Conservation (phyloP, 1,140 invertebrate species). For the Batillaria attramentaria region DNA sequence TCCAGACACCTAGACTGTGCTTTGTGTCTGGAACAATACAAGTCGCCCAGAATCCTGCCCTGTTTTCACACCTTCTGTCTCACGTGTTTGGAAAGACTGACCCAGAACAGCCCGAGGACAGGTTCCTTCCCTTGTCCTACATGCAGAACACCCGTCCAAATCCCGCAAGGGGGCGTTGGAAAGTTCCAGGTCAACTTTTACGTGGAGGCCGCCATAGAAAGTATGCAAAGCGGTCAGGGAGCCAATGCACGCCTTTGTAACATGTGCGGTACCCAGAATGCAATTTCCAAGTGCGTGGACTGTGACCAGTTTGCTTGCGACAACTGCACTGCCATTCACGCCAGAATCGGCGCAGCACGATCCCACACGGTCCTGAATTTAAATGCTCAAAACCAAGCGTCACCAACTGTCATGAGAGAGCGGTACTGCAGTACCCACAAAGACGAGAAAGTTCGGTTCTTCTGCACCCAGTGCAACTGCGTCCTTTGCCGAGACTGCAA, state of each 20-base stretch:
- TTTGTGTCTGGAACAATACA: slow-evolving; percentile 28
- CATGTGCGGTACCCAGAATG: background rate
- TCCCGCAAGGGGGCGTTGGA: slow-evolving; percentile 24
- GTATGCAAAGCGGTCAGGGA: too few species aligned
- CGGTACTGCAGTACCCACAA: slow-evolving; percentile 30
- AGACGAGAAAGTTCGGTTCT: slow-evolving; percentile 26
- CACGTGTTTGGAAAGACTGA: slow-evolving; percentile 13
- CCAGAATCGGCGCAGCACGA: slow-evolving; percentile 7
- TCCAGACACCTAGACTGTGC: slow-evolving; percentile 20
- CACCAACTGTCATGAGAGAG: background rate
- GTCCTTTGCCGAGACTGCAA: slow-evolving; percentile 36
- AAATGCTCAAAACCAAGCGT: background rate
- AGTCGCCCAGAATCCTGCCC: slow-evolving; percentile 22
- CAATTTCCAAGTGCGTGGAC: slow-evolving; percentile 14
- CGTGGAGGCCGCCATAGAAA: slow-evolving; percentile 21
- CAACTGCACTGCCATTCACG: slow-evolving; percentile 19
- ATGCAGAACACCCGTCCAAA: slow-evolving; percentile 10
- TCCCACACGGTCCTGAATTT: slow-evolving; percentile 24
- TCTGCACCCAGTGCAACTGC: slow-evolving; percentile 16
- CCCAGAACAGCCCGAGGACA: background rate
- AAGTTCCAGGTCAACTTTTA: slow-evolving; percentile 39
- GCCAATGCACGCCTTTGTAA: background rate
- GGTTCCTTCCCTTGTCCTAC: slow-evolving; percentile 24
- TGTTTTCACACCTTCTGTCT: slow-evolving; percentile 40
- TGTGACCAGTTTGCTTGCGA: slow-evolving; percentile 30